phyloP scores from a whole-genome alignment of 1,140 invertebrate species.

The Drosophila ogumai region DNA sequence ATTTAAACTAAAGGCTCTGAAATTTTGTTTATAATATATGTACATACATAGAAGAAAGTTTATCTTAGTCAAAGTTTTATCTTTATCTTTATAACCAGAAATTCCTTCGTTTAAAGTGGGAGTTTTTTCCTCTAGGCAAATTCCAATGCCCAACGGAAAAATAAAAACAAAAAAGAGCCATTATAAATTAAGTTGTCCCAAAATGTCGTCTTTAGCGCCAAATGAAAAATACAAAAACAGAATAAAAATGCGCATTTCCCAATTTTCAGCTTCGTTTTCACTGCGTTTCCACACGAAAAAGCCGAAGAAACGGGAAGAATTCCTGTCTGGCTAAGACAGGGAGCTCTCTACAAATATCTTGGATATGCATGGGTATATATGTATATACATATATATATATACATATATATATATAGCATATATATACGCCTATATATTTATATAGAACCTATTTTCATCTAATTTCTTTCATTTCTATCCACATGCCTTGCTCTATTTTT shows the following conservation, averaged over 20 bases:
- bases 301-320: constrained; percentile 51
- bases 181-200: constrained; percentile 67
- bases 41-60: neutral
- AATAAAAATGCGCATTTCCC: constrained; percentile 45
- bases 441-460: constrained; percentile 78
- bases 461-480: constrained; percentile 76
- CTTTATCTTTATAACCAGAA: constrained; percentile 1
- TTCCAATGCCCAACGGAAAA: constrained; percentile 25
- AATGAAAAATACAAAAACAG: constrained; percentile 34
- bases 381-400: constrained; percentile 43
- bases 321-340: constrained; percentile 68
- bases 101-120: constrained; percentile 4
- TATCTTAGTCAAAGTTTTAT: no score
- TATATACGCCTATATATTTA: constrained; percentile 40
- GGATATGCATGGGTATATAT: constrained; percentile 37
- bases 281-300: constrained; percentile 41
- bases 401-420: constrained; percentile 16
- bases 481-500: constrained; percentile 78
- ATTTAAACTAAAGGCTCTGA: neutral
- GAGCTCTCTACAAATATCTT: constrained; percentile 57
- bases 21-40: no score
- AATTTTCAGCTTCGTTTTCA: constrained; percentile 47
- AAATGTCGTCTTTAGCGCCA: constrained; percentile 45
- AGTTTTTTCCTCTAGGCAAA: constrained; percentile 14
- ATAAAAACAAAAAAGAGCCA: constrained; percentile 41